Percentiles rank a stretch among this genome's conserved stretches.
phyloP scores from a whole-genome alignment of 1,140 invertebrate species.

The Drosophila trapezifrons region DNA sequence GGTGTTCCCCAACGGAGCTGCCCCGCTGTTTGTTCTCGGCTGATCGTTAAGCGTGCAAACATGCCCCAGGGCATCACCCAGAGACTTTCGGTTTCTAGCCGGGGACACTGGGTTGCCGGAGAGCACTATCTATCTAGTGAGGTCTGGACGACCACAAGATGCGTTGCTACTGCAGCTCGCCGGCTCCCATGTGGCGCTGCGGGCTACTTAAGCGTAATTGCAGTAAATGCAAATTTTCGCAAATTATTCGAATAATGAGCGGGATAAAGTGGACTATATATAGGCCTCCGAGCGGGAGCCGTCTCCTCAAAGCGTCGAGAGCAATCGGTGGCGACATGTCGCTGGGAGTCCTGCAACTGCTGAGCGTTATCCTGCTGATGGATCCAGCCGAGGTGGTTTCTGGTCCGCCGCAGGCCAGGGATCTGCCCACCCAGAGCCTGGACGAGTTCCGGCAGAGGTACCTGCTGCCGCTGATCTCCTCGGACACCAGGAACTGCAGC shows the following conservation, averaged over 20 bases:
- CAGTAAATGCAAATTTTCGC: slow-evolving; percentile 67
- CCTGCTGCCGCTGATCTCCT: slow-evolving; percentile 57
- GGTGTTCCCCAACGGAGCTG: slow-evolving; percentile 9
- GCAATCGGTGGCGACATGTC: slow-evolving; percentile 36
- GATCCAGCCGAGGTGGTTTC: slow-evolving; percentile 6
- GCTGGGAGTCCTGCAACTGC: slow-evolving; percentile 9
- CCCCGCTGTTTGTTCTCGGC: neutral
- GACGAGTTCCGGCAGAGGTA: slow-evolving; percentile 70
- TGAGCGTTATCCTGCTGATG: slow-evolving; percentile 30
- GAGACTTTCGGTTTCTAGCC: slow-evolving; percentile 46
- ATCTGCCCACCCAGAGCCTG: slow-evolving; percentile 42
- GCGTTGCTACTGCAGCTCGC: slow-evolving; percentile 26
- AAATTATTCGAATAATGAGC: slow-evolving; percentile 66
- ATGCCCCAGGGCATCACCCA: neutral
- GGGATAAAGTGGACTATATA: slow-evolving; percentile 53
- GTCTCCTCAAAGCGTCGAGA: slow-evolving; percentile 16
- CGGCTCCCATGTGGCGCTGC: slow-evolving; percentile 40
- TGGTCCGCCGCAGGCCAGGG: slow-evolving; percentile 26
- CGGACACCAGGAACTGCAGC: slow-evolving; percentile 60
- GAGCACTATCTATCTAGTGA: neutral
- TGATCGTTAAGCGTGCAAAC: slow-evolving; percentile 40
- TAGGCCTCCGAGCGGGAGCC: slow-evolving; percentile 2
- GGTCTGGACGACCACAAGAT: slow-evolving; percentile 30
- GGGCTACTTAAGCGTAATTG: slow-evolving; percentile 73
- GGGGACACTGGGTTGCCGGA: neutral